Percentiles rank a stretch among this genome's conserved stretches.
Evolutionary conservation across 1,140 invertebrate genomes (phyloP).

Genomic region (Bombus impatiens): DNA sequence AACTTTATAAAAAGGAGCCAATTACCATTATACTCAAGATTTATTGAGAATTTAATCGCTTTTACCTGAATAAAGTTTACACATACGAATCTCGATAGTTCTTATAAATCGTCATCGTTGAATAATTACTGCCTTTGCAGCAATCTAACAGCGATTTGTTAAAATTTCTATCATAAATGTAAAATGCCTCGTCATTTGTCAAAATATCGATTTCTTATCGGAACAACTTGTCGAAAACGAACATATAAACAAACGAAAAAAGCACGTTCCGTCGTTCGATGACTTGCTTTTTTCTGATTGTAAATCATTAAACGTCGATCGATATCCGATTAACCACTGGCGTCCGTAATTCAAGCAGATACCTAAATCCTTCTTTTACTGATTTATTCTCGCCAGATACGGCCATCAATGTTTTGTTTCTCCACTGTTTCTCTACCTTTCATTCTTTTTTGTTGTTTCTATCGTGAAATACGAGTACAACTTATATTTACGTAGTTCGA

Average conservation of each 20-base stretch:
- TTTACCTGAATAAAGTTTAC: not conserved
- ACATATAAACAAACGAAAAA: not conserved
- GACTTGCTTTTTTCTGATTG: constrained; percentile 4
- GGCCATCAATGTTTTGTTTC: constrained; percentile 4
- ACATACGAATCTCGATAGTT: not conserved
- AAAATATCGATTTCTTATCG: constrained; percentile 2
- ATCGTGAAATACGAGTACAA: too few species aligned
- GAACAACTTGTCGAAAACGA: not conserved
- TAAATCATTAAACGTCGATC: constrained; percentile 45
- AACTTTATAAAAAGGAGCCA: too few species aligned
- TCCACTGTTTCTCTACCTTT: not conserved
- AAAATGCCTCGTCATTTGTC: not conserved
- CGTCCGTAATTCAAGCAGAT: constrained; percentile 31
- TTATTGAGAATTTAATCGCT: too few species aligned
- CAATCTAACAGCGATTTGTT: not conserved
- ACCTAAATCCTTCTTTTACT: constrained; percentile 27
- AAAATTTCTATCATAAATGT: not conserved
- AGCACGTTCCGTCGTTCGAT: not conserved
- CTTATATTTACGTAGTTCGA: not conserved
- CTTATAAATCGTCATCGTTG: not conserved
- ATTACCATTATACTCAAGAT: too few species aligned
- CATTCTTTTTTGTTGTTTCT: not conserved
- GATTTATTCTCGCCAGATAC: constrained; percentile 38
- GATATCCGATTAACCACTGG: constrained; percentile 37
- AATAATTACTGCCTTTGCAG: not conserved